Conservation (phyloP, 2,888 invertebrate species). For the Tipula helvola region DNA sequence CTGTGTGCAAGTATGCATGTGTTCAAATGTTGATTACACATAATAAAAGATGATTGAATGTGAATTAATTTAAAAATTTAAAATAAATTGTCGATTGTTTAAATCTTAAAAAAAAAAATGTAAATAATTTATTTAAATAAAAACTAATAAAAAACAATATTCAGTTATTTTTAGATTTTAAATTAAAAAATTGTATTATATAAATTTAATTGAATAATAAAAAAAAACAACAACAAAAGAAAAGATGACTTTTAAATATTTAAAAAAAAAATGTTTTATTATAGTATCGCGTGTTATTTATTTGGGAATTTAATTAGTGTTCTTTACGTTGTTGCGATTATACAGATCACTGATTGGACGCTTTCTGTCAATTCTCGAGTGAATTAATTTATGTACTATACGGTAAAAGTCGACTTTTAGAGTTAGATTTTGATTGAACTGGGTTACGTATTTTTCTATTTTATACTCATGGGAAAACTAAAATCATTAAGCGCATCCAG, state of each 20-base stretch:
- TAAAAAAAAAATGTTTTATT: neutral
- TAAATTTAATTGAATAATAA: neutral
- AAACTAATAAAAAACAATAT: neutral
- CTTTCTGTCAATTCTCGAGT: too few species aligned
- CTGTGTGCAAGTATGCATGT: neutral
- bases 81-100: neutral
- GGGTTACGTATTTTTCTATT: too few species aligned
- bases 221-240: neutral
- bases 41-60: neutral
- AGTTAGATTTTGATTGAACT: too few species aligned
- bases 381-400: too few species aligned
- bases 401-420: too few species aligned
- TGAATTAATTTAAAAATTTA: neutral
- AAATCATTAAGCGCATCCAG: too few species aligned
- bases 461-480: too few species aligned
- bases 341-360: too few species aligned
- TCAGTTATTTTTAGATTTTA: neutral
- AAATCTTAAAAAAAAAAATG: neutral
- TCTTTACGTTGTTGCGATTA: too few species aligned
- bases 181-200: neutral
- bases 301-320: too few species aligned
- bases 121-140: neutral
- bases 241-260: neutral
- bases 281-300: neutral
- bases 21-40: neutral